Conservation (phyloP, 2,113 vertebrate genomes). For the Siphamia tubifer region DNA sequence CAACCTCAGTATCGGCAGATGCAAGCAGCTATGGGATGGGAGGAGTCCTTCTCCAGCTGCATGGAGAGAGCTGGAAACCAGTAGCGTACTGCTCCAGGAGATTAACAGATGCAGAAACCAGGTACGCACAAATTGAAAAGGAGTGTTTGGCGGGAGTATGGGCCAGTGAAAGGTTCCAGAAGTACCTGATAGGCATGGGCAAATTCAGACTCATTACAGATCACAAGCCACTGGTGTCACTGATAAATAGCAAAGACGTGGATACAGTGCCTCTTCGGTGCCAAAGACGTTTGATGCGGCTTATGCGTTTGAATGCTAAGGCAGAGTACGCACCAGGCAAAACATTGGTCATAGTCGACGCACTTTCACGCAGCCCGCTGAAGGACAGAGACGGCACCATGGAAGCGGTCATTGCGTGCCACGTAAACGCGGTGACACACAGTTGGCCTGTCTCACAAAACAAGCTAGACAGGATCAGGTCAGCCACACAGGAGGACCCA, state of each 20-base stretch:
- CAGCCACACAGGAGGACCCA: neutral
- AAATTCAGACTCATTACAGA: slow-evolving; percentile 44
- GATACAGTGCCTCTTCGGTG: slow-evolving; percentile 27
- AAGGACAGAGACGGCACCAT: neutral
- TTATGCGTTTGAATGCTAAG: slow-evolving; percentile 9
- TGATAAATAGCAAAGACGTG: slow-evolving; percentile 48
- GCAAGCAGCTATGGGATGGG: too few relatives aligned
- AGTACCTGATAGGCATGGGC: slow-evolving; percentile 44
- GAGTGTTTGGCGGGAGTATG: slow-evolving; percentile 9
- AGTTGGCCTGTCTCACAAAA: neutral
- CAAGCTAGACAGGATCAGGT: neutral
- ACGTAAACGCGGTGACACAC: neutral
- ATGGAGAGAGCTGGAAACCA: too few relatives aligned
- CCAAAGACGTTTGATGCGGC: slow-evolving; percentile 11
- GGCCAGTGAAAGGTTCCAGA: slow-evolving; percentile 50
- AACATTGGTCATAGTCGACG: slow-evolving; percentile 1
- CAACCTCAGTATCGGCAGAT: too few relatives aligned
- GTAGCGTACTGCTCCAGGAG: too few relatives aligned
- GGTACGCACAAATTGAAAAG: slow-evolving; percentile 12
- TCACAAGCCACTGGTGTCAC: slow-evolving; percentile 42
- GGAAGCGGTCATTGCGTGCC: neutral
- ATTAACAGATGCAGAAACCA: too few relatives aligned
- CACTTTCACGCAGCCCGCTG: neutral
- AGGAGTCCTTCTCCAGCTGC: too few relatives aligned
- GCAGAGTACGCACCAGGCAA: too few relatives aligned